These are phyloP conservation scores for Ganaspis sp. DNA, from an alignment of 1,140 invertebrate genomes.

Conservation along the genomic window DNA sequence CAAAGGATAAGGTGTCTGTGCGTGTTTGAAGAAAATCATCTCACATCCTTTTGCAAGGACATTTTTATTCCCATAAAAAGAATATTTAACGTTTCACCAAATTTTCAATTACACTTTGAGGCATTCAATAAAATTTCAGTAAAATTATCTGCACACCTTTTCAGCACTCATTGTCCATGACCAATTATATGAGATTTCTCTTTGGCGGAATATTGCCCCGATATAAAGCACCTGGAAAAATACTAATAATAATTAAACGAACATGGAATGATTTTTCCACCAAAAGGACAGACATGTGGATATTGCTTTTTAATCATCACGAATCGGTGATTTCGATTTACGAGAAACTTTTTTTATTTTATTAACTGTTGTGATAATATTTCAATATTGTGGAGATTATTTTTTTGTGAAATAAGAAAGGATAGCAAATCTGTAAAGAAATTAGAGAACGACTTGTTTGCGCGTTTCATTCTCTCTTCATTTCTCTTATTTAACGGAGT, in stretches of 20 bases:
- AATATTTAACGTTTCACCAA: too few relatives aligned
- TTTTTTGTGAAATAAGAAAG: too few relatives aligned
- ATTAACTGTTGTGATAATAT: too few relatives aligned
- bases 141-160: not conserved
- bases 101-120: too few relatives aligned
- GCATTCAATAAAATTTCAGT: not conserved
- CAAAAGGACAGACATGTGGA: not conserved
- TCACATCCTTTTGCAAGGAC: not conserved
- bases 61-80: too few relatives aligned
- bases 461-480: conserved; percentile 5
- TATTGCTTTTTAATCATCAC: conserved; percentile 13
- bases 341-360: not conserved
- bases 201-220: not conserved
- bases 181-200: conserved; percentile 5
- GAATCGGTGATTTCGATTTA: not conserved
- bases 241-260: conserved; percentile 20
- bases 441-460: not conserved
- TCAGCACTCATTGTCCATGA: not conserved
- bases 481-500: conserved; percentile 30
- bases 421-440: not conserved
- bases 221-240: not conserved
- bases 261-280: not conserved
- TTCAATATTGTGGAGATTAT: too few relatives aligned
- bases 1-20: not conserved
- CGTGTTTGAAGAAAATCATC: not conserved